Evolutionary conservation across 2,888 invertebrate species (phyloP).

Genomic region (Meandrusa payeni): DNA sequence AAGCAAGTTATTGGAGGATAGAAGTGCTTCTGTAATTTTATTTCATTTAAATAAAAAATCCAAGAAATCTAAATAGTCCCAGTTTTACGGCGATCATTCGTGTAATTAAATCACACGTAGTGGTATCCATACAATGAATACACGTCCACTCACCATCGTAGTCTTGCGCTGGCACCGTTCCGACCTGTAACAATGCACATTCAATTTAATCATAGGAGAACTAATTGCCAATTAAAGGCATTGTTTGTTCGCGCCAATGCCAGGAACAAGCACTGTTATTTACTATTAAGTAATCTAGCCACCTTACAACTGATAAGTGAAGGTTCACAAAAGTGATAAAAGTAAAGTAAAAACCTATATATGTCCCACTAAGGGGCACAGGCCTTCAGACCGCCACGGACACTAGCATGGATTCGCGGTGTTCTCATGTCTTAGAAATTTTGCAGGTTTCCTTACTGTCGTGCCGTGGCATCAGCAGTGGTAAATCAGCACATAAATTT

Average conservation of each 20-base stretch:
- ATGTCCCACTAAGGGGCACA: too few species aligned
- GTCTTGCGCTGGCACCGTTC: slow-evolving; percentile 66
- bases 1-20: too few species aligned
- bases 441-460: too few species aligned
- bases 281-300: slow-evolving; percentile 11
- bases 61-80: too few species aligned
- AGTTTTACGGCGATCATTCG: not conserved
- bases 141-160: slow-evolving; percentile 68
- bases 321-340: slow-evolving; percentile 1
- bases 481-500: too few species aligned
- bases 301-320: slow-evolving; percentile 6
- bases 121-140: slow-evolving; percentile 8
- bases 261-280: slow-evolving; percentile 21
- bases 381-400: too few species aligned
- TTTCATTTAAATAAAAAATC: too few species aligned
- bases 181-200: slow-evolving; percentile 74
- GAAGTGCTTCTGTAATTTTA: too few species aligned
- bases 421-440: too few species aligned
- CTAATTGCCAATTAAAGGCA: slow-evolving; percentile 47
- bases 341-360: too few species aligned
- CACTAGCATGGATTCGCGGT: too few species aligned
- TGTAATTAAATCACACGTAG: not conserved
- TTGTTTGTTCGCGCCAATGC: slow-evolving; percentile 35
- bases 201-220: slow-evolving; percentile 48
- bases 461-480: too few species aligned